Conservation (phyloP, 2,113 vertebrate species). For the Catharus minimus region DNA sequence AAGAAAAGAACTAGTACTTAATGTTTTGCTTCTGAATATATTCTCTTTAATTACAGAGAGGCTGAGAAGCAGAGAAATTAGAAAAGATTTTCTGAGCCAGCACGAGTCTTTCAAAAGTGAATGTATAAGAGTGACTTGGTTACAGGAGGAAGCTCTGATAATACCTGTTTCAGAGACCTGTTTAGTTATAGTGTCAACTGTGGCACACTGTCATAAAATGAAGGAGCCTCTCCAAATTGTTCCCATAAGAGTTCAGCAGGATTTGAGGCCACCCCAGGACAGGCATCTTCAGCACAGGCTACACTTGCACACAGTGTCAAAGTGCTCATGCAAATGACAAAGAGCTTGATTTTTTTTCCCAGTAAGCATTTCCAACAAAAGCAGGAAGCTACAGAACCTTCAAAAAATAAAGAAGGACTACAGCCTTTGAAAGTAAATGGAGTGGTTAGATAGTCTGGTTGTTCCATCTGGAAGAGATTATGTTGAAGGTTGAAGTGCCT, state of each 20-base stretch:
- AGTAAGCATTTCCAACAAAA: neutral
- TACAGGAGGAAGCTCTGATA: neutral
- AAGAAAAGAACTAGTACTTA: neutral
- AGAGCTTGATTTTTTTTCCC: neutral
- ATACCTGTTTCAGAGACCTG: neutral
- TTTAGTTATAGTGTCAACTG: neutral
- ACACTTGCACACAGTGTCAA: neutral
- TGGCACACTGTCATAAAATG: neutral
- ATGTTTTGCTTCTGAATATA: neutral
- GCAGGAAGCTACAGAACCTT: neutral
- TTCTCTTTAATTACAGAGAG: neutral
- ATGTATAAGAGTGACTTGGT: neutral
- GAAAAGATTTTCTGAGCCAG: neutral
- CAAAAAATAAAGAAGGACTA: neutral
- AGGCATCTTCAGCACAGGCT: neutral
- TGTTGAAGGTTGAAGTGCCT: neutral
- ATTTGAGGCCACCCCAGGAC: neutral
- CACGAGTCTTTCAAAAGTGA: neutral
- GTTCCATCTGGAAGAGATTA: neutral
- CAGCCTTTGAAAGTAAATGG: neutral
- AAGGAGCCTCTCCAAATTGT: neutral
- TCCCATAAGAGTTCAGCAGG: neutral
- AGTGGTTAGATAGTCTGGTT: neutral
- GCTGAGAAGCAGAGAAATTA: neutral
- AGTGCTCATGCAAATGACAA: neutral